Evolutionary conservation across 2,888 invertebrate genomes (phyloP).

Genomic region (Xestia sexstrigata): DNA sequence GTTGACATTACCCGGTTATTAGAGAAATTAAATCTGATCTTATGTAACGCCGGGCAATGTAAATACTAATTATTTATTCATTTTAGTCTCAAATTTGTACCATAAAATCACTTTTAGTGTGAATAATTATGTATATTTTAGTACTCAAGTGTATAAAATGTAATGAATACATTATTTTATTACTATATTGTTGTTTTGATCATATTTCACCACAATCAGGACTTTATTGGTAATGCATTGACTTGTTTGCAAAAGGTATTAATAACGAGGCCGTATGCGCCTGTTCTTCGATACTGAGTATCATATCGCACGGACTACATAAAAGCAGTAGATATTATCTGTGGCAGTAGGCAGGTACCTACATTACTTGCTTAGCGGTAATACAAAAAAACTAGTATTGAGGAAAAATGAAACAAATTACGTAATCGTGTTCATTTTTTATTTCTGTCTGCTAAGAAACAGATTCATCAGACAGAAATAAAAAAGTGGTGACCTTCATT

Average conservation of each 20-base stretch:
- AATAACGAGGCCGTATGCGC: constrained; percentile 53
- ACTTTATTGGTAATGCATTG: constrained; percentile 46
- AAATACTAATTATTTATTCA: constrained; percentile 8
- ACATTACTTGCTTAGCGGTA: constrained; percentile 24
- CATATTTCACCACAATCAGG: constrained; percentile 73
- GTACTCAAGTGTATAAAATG: constrained; percentile 58
- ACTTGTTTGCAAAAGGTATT: constrained; percentile 54
- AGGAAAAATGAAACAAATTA: too few relatives aligned
- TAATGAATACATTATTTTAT: constrained; percentile 70
- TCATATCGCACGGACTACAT: constrained; percentile 53
- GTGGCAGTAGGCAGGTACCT: neutral
- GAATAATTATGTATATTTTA: constrained; percentile 60
- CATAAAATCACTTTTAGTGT: constrained; percentile 44
- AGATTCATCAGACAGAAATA: too few relatives aligned
- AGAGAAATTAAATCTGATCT: neutral
- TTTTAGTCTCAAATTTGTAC: constrained; percentile 42
- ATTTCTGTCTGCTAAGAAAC: too few relatives aligned
- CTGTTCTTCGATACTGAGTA: constrained; percentile 54
- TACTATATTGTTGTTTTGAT: constrained; percentile 65
- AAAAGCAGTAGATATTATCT: too few relatives aligned
- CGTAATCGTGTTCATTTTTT: too few relatives aligned
- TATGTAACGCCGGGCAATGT: constrained; percentile 30
- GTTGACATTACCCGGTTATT: constrained; percentile 10
- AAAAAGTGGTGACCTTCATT: too few relatives aligned
- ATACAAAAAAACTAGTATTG: too few relatives aligned